Conservation (phyloP, 2,888 invertebrate genomes). For the Chymomyza fuscimana region DNA sequence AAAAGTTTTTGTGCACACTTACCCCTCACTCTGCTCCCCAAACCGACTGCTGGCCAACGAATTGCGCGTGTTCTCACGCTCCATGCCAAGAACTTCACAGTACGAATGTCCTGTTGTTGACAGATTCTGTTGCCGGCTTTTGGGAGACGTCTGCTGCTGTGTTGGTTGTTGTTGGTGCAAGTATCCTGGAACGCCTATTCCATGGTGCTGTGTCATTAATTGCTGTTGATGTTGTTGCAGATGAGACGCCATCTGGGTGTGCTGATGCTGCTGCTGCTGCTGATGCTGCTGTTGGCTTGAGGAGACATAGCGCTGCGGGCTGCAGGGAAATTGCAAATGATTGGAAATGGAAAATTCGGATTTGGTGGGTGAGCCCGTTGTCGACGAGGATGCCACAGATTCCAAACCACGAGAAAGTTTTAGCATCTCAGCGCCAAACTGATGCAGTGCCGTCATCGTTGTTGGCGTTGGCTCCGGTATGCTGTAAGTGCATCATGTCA, state of each 20-base stretch:
- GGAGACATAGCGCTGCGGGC: conserved; percentile 58
- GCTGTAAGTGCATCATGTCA: conserved; percentile 52
- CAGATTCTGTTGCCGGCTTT: conserved; percentile 41
- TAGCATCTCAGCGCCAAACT: conserved; percentile 92
- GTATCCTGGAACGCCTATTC: neutral
- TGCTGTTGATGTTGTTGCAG: conserved; percentile 15
- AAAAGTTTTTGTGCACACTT: conserved; percentile 30
- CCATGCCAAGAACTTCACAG: conserved; percentile 47
- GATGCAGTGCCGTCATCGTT: conserved; percentile 91
- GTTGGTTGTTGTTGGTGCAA: conserved; percentile 32
- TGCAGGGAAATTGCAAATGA: conserved; percentile 64
- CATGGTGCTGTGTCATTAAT: neutral
- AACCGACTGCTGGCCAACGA: conserved; percentile 63
- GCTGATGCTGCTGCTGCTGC: conserved; percentile 26
- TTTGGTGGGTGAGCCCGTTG: conserved; percentile 76
- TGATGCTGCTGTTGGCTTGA: conserved; percentile 41
- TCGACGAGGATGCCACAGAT: conserved; percentile 82
- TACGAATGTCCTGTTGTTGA: conserved; percentile 37
- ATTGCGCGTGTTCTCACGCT: conserved; percentile 61
- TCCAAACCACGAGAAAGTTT: conserved; percentile 90
- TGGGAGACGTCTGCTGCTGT: conserved; percentile 51
- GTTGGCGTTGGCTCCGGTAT: conserved; percentile 88
- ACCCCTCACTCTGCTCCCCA: conserved; percentile 65
- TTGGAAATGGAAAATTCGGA: conserved; percentile 75
- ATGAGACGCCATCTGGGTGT: neutral